These are phyloP conservation scores for Drosophila meridionalis DNA, from an alignment of 2,888 invertebrate genomes.

Conservation along the genomic window DNA sequence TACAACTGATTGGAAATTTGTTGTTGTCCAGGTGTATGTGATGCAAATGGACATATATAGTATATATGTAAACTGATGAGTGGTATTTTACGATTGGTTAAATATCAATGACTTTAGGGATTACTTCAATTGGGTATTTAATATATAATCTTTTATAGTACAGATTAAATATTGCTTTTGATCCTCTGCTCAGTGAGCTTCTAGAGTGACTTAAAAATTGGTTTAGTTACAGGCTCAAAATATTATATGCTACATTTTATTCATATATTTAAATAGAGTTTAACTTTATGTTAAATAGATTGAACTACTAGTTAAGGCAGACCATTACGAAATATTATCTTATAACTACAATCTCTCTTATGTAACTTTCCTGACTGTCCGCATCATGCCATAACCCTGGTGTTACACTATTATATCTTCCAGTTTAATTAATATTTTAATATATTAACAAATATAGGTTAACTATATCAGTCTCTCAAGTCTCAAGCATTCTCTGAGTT, in stretches of 20 bases:
- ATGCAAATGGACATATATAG: background rate
- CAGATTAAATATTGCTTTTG: too few species aligned
- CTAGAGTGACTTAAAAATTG: too few species aligned
- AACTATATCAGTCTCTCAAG: too few species aligned
- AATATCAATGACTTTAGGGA: background rate
- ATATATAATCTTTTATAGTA: background rate
- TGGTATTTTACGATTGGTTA: background rate
- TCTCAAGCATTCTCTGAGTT: background rate
- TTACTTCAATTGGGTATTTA: background rate
- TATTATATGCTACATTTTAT: too few species aligned
- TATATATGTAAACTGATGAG: background rate
- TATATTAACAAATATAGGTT: too few species aligned
- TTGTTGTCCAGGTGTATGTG: background rate
- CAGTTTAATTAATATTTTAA: too few species aligned
- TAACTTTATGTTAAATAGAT: background rate
- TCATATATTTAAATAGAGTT: too few species aligned
- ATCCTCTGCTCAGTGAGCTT: too few species aligned
- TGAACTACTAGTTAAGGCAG: background rate
- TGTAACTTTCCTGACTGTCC: background rate
- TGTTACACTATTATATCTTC: too few species aligned
- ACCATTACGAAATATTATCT: background rate
- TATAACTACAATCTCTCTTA: background rate
- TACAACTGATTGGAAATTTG: too few species aligned
- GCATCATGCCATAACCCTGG: background rate
- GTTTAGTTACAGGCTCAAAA: too few species aligned